These are phyloP conservation scores for Crotalus viridis DNA, from an alignment of 2,113 vertebrate genomes.

Conservation along the genomic window DNA sequence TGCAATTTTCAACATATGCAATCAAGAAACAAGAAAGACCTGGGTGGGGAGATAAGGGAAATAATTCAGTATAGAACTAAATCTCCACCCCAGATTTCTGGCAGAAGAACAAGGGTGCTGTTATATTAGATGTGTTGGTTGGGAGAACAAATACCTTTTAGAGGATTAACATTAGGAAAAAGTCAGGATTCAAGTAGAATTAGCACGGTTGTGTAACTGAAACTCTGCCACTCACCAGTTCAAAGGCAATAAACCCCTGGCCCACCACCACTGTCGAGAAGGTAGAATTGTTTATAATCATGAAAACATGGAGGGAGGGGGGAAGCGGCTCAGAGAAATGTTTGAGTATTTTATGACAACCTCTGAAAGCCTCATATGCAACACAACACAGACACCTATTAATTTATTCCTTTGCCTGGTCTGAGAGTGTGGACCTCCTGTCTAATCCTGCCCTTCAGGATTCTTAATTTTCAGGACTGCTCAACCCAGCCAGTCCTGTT, in stretches of 20 bases:
- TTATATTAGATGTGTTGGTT: slow-evolving; percentile 56
- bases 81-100: slow-evolving; percentile 40
- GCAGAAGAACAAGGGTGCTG: slow-evolving; percentile 57
- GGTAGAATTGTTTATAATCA: slow-evolving; percentile 38
- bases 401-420: slow-evolving; percentile 46
- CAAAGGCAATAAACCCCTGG: slow-evolving; percentile 35
- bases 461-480: slow-evolving; percentile 59
- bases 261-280: slow-evolving; percentile 35
- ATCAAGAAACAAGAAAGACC: neutral
- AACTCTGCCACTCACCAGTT: slow-evolving; percentile 48
- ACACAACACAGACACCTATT: slow-evolving; percentile 37
- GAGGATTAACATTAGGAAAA: slow-evolving; percentile 59
- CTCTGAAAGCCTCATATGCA: slow-evolving; percentile 40
- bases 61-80: slow-evolving; percentile 43
- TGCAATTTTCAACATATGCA: neutral
- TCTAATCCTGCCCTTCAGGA: slow-evolving; percentile 62
- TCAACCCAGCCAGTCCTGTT: slow-evolving; percentile 63
- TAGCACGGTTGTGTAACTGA: slow-evolving; percentile 31
- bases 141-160: slow-evolving; percentile 54
- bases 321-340: neutral
- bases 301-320: slow-evolving; percentile 17
- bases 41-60: neutral
- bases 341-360: slow-evolving; percentile 37
- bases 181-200: slow-evolving; percentile 54
- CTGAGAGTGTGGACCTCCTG: slow-evolving; percentile 54